phyloP scores from a whole-genome alignment of 2,113 vertebrate genomes.

The Mormyrus iriodes region DNA sequence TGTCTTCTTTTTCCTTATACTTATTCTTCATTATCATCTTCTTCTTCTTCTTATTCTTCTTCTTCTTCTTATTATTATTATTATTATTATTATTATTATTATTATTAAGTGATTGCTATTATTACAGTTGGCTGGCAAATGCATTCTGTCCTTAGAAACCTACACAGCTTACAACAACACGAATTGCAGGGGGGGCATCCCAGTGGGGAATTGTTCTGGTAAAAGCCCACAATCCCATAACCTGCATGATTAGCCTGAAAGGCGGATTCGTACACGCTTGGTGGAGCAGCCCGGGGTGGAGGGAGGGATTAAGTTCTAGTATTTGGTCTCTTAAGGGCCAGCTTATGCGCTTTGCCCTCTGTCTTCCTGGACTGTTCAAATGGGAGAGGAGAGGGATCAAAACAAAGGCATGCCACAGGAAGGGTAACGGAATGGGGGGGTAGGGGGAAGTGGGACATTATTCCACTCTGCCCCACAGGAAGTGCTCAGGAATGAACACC shows the following conservation, averaged over 20 bases:
- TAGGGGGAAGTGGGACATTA: conserved; percentile 47
- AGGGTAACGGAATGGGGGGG: conserved; percentile 27
- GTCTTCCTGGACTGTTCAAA: not conserved
- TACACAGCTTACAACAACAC: not conserved
- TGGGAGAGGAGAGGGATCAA: conserved; percentile 49
- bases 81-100: not conserved
- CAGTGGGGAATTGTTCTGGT: not conserved
- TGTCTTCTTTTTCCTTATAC: not conserved
- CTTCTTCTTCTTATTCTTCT: not conserved
- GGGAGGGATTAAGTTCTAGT: not conserved
- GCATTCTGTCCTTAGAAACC: not conserved
- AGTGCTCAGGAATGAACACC: conserved; percentile 59
- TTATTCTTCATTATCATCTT: not conserved
- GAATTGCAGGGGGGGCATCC: not conserved
- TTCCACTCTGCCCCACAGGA: conserved; percentile 46
- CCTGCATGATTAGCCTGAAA: not conserved
- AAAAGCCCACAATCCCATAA: not conserved
- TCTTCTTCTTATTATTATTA: not conserved
- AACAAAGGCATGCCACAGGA: conserved; percentile 47
- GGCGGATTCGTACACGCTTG: not conserved
- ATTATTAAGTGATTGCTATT: not conserved
- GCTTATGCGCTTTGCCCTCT: not conserved
- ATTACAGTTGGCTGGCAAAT: no score
- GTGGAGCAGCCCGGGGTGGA: not conserved
- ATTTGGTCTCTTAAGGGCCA: not conserved